Evolutionary conservation across 2,113 vertebrate species (phyloP), one percentile per base, ranked within the genome.

Genomic region (Macroglossus sobrinus): DNA sequence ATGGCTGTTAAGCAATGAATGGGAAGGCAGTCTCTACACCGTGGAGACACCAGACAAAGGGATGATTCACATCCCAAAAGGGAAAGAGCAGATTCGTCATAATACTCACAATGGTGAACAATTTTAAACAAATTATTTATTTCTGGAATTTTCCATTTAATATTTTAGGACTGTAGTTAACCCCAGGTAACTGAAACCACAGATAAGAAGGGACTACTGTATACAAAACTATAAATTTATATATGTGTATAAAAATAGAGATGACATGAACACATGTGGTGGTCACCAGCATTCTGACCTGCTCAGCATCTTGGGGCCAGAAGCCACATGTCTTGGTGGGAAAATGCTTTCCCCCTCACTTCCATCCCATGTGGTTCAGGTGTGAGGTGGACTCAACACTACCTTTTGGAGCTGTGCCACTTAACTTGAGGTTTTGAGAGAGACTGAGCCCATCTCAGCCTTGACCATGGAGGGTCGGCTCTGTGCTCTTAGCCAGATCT

Each of bases 211-310:
- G 22, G 13, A 40, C n/a, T 8, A 3, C n/a, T 26, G 53, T 24
- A 4, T 3, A n/a, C 1, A 28, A 21, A 8, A 40, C 24, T 28
- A 55, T 24, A 2, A 21, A 21, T 26, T 18, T 50, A 50, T 5
- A 16, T 9, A 16, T 8, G 0, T 2, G 7, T 21, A 8, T 18
- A 13, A 53, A 91, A 59, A 50, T 0, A 61, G 24, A 66, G 8
- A 63, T 2, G 35, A 40, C 22, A 4, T 7, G 14, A 21, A 2
- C 15, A n/a, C 16, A 0, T 5, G 9, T 0, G 7, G 8, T 4
- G 4, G 10, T 50, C 35, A 4, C 22, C 18, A 7, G 61, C 35
- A 15, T 15, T 35, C 50, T n/a, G 53, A 45, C 13, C 47, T n/a
- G 16, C 18, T 11, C 12, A 14, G 38, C 11, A n/a, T 22, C 40